These are phyloP conservation scores for Rhyacichthys aspro DNA, from an alignment of 2,797 vertebrate genomes.

Conservation along the genomic window DNA sequence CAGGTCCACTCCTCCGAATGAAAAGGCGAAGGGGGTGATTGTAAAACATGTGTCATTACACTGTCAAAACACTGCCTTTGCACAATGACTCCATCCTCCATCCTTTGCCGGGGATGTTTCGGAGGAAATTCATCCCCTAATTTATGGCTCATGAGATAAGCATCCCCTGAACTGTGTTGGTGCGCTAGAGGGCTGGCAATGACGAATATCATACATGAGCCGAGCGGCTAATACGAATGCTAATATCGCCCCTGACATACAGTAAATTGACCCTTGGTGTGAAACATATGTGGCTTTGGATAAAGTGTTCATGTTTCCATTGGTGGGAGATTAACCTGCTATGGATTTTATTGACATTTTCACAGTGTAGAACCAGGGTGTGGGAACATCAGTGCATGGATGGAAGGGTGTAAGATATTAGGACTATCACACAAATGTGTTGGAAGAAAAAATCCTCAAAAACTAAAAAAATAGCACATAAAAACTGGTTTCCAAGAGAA, in stretches of 20 bases:
- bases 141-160: constrained; percentile 82
- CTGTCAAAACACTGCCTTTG: constrained; percentile 77
- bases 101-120: constrained; percentile 70
- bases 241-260: constrained; percentile 78
- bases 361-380: constrained; percentile 47
- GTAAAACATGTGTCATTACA: constrained; percentile 81
- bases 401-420: constrained; percentile 1
- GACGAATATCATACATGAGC: constrained; percentile 75
- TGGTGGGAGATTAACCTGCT: constrained; percentile 76
- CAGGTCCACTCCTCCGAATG: constrained; percentile 79
- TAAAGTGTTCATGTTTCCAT: constrained; percentile 79
- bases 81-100: constrained; percentile 80
- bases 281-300: constrained; percentile 77
- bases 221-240: constrained; percentile 77
- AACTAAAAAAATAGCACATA: not conserved
- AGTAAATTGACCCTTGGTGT: constrained; percentile 77
- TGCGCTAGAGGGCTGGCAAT: constrained; percentile 73
- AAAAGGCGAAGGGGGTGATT: constrained; percentile 76
- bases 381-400: constrained; percentile 41
- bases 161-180: constrained; percentile 73
- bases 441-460: constrained; percentile 15
- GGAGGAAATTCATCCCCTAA: constrained; percentile 75
- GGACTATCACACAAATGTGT: constrained; percentile 38
- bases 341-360: constrained; percentile 80
- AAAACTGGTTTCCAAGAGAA: too few species aligned